Conservation (phyloP, 2,797 vertebrate species). For the Sebastes melanostomus region DNA sequence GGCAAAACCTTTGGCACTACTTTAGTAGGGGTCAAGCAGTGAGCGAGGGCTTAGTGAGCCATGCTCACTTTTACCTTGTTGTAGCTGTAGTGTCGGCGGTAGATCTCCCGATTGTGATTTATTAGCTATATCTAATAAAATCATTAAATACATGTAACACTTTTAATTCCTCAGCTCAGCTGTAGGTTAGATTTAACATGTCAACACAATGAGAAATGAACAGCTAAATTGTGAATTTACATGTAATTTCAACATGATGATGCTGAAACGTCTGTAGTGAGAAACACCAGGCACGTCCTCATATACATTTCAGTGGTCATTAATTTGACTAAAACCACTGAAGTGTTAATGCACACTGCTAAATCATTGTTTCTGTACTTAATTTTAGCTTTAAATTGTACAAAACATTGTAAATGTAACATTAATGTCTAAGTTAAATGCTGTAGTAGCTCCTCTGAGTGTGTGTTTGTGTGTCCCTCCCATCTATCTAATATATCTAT, state of each 20-base stretch:
- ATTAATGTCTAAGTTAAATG: neutral
- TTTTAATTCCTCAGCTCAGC: neutral
- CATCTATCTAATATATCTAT: neutral
- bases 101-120: no score
- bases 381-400: neutral
- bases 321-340: neutral
- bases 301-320: neutral
- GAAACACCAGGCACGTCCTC: neutral
- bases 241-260: neutral
- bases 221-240: neutral
- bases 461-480: constrained; percentile 44
- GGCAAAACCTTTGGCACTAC: no score
- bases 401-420: neutral
- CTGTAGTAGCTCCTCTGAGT: neutral
- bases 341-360: neutral
- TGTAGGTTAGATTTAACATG: neutral
- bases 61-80: no score
- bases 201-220: neutral
- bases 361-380: neutral
- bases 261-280: neutral
- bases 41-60: no score
- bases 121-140: no score
- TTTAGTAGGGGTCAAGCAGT: no score
- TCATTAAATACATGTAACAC: neutral
- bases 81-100: no score